Conservation (phyloP, 1,140 invertebrate species). For the Belonocnema kinseyi region DNA sequence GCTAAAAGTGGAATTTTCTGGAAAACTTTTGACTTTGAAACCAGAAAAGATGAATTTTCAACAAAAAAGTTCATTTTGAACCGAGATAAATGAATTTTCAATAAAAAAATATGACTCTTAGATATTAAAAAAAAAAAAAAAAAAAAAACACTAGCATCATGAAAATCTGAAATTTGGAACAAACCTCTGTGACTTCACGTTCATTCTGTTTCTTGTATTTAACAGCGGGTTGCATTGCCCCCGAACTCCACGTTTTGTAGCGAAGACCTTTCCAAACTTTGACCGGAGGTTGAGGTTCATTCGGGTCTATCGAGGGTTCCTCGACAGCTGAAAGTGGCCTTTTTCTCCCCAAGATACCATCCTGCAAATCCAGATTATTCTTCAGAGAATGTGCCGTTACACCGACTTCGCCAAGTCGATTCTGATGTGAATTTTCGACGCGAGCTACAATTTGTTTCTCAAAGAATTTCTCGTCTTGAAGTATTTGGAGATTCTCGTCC, state of each 20-base stretch:
- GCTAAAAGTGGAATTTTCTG: too few species aligned
- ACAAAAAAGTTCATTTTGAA: too few species aligned
- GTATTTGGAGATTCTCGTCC: slow-evolving; percentile 67
- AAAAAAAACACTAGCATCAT: not conserved
- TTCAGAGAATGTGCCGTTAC: slow-evolving; percentile 65
- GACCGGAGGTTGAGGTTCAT: slow-evolving; percentile 75
- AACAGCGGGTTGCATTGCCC: slow-evolving; percentile 79
- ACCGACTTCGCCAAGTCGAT: slow-evolving; percentile 55
- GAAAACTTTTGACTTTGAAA: too few species aligned
- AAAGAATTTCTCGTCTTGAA: slow-evolving; percentile 61
- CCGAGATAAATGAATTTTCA: too few species aligned
- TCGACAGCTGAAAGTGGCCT: slow-evolving; percentile 60
- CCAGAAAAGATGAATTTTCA: too few species aligned
- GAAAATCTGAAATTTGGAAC: slow-evolving; percentile 32
- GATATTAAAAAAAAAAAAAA: too few species aligned
- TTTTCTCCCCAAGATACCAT: slow-evolving; percentile 40
- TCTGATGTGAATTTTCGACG: slow-evolving; percentile 53
- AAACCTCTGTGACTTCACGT: slow-evolving; percentile 87
- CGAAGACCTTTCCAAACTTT: slow-evolving; percentile 84
- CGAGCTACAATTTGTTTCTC: slow-evolving; percentile 55
- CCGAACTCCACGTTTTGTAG: slow-evolving; percentile 84
- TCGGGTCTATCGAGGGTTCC: slow-evolving; percentile 57
- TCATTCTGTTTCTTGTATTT: slow-evolving; percentile 88
- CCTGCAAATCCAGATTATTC: slow-evolving; percentile 77
- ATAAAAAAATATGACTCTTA: too few species aligned